A percentile compares a stretch with the other conserved stretches of the same genome.
Conservation (phyloP, 2,888 invertebrate genomes). For the Mythimna loreyi region DNA sequence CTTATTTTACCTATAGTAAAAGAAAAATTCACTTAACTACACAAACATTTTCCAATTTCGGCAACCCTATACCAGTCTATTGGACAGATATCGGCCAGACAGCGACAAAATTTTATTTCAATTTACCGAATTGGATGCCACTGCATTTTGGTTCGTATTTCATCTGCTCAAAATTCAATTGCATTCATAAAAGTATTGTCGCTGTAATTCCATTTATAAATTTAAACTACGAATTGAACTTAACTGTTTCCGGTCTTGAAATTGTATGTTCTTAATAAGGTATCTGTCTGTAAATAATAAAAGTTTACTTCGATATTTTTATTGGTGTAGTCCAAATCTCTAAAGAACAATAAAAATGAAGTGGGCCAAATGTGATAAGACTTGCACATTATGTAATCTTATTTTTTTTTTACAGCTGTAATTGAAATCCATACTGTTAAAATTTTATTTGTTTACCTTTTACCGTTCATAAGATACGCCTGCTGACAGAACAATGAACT, state of each 20-base stretch:
- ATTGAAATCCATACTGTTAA: too few species aligned
- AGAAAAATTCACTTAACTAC: neutral
- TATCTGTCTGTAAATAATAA: neutral
- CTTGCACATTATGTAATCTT: too few species aligned
- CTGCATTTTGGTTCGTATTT: constrained; percentile 49
- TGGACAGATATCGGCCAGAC: constrained; percentile 59
- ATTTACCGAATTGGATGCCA: constrained; percentile 53
- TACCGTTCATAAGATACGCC: too few species aligned
- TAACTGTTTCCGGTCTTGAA: constrained; percentile 57
- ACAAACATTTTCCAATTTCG: neutral
- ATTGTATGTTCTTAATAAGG: constrained; percentile 12
- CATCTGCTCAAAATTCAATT: constrained; percentile 44
- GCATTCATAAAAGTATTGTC: constrained; percentile 49
- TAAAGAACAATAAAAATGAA: neutral
- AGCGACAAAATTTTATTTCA: constrained; percentile 58
- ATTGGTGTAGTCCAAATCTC: neutral
- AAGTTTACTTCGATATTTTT: neutral
- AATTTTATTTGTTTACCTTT: too few species aligned
- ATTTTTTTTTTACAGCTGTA: too few species aligned
- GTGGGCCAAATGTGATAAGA: neutral
- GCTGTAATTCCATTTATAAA: constrained; percentile 58
- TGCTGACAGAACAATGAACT: too few species aligned
- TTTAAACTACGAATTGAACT: constrained; percentile 47
- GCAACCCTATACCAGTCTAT: constrained; percentile 48
- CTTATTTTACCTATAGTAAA: too few species aligned